phyloP scores from a whole-genome alignment of 2,888 invertebrate species.

The Lasioglossum villosulum region DNA sequence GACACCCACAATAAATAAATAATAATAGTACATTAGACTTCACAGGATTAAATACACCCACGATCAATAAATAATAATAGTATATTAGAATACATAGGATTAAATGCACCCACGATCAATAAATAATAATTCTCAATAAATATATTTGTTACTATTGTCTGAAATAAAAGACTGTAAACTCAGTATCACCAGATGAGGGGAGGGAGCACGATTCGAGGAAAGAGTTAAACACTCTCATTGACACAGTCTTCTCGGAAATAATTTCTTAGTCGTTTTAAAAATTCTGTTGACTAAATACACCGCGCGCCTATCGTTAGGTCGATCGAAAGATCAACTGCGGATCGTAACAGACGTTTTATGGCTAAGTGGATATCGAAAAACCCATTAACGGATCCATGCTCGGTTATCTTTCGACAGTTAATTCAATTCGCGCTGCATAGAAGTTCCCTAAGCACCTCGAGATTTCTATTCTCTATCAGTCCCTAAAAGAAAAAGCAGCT shows the following conservation, averaged over 20 bases:
- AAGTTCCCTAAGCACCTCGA: background rate
- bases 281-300: background rate
- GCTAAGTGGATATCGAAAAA: background rate
- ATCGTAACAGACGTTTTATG: background rate
- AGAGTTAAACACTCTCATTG: too few species aligned
- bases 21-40: background rate
- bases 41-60: background rate
- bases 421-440: background rate
- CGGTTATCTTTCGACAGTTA: background rate
- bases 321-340: background rate
- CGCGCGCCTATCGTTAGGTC: background rate
- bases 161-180: background rate
- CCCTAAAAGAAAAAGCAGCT: background rate
- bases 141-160: background rate
- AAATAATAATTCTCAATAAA: too few species aligned
- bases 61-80: too few species aligned
- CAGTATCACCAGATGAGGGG: too few species aligned
- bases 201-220: too few species aligned
- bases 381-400: background rate
- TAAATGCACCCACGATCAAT: background rate
- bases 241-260: background rate
- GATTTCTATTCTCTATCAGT: background rate
- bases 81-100: too few species aligned
- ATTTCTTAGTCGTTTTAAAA: background rate
- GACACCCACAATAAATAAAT: too few species aligned